Percentiles rank a stretch among this genome's conserved stretches.
Evolutionary conservation across 2,888 invertebrate genomes (phyloP).

Genomic region (Anagyrus pseudococci): DNA sequence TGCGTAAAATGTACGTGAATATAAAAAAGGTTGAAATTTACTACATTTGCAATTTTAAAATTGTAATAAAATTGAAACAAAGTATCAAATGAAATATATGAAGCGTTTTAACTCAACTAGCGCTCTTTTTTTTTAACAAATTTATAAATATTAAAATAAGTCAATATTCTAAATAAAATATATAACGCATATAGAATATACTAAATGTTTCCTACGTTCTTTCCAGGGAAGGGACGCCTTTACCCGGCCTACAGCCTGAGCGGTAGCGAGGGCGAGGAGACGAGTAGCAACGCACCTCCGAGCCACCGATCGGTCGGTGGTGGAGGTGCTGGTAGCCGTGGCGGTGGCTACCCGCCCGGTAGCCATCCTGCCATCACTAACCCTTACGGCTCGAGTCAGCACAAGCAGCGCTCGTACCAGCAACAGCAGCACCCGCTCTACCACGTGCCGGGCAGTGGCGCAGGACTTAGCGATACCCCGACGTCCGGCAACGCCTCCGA

Average conservation of each 20-base stretch:
- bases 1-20: no score
- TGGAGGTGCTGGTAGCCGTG: constrained; percentile 64
- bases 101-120: constrained; percentile 2
- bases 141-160: no score
- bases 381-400: constrained; percentile 56
- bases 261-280: constrained; percentile 77
- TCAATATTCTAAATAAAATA: no score
- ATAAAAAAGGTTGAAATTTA: no score
- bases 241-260: constrained; percentile 83
- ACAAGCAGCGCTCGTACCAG: constrained; percentile 57
- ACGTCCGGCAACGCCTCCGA: constrained; percentile 86
- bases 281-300: constrained; percentile 54
- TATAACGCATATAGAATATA: no score
- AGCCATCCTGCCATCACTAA: constrained; percentile 54
- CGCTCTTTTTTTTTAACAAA: no score
- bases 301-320: constrained; percentile 51
- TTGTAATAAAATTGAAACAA: no score
- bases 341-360: constrained; percentile 65
- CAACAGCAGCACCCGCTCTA: constrained; percentile 58
- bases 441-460: constrained; percentile 62
- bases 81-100: no score
- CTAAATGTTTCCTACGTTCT: constrained; percentile 32
- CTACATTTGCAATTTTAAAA: no score
- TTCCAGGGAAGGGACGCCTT: constrained; percentile 79
- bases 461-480: constrained; percentile 79